Evolutionary conservation across 2,113 vertebrate genomes (phyloP).

Genomic region (Cebus imitator): DNA sequence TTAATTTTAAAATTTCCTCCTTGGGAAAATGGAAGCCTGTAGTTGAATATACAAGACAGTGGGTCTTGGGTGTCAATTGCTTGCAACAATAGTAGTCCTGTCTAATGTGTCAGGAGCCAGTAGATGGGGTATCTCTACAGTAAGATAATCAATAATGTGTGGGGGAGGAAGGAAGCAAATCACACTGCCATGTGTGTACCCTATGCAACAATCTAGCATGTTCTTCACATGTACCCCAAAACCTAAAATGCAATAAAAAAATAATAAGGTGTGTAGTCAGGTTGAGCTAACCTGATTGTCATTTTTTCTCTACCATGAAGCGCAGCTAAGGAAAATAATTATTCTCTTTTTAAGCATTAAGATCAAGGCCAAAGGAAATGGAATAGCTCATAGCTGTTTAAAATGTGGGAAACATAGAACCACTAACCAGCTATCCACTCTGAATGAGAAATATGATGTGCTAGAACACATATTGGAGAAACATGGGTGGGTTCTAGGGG

Average conservation of each 20-base stretch:
- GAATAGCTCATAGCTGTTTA: not conserved
- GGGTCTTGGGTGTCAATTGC: not conserved
- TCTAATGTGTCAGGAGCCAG: not conserved
- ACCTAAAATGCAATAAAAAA: too few relatives aligned
- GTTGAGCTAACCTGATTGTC: not conserved
- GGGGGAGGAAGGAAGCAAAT: too few relatives aligned
- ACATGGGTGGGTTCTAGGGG: not conserved
- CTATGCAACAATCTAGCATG: too few relatives aligned
- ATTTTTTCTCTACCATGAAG: not conserved
- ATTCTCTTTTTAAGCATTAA: not conserved
- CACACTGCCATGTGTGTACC: too few relatives aligned
- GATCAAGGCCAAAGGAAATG: not conserved
- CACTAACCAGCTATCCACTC: not conserved
- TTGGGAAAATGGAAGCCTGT: not conserved
- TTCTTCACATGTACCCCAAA: too few relatives aligned
- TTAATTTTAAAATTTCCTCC: not conserved
- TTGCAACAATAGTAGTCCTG: not conserved
- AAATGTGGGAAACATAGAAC: not conserved
- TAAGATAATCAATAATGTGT: not conserved
- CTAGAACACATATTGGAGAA: not conserved
- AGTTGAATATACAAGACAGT: not conserved
- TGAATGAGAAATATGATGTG: not conserved
- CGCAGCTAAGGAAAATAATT: not conserved
- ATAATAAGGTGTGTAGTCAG: not conserved
- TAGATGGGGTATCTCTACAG: not conserved